A percentile compares a stretch with the other conserved stretches of the same genome.
Evolutionary conservation across 1,140 invertebrate genomes (phyloP).

Genomic region (Cotesia chilonis): DNA sequence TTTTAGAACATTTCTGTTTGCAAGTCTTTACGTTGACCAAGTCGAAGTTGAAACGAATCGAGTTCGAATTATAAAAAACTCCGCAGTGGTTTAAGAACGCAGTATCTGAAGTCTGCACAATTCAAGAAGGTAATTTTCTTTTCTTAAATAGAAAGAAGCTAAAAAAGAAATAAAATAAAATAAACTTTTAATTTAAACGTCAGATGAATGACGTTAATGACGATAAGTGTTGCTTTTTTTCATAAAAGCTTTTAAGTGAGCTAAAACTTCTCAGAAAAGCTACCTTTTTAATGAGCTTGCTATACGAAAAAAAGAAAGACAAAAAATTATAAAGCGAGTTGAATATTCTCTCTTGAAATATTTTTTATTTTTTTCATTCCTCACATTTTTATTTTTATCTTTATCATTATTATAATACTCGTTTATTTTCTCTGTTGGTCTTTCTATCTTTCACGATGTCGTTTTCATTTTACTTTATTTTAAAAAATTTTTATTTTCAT

Average conservation of each 20-base stretch:
- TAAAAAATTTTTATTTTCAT: no score
- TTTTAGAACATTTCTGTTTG: conserved; percentile 30
- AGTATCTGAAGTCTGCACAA: no score
- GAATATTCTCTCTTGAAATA: no score
- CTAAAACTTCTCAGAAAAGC: conserved; percentile 20
- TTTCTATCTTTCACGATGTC: no score
- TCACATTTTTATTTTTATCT: no score
- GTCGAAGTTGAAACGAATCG: conserved; percentile 20
- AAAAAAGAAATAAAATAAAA: background rate
- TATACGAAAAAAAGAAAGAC: no score
- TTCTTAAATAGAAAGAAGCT: background rate
- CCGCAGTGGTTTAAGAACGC: conserved; percentile 2
- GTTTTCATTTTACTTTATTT: no score
- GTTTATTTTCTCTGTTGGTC: no score
- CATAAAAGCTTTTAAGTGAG: conserved; percentile 11
- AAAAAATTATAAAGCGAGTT: no score
- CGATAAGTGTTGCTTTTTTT: conserved; percentile 34
- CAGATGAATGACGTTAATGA: conserved; percentile 34
- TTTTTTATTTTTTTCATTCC: no score
- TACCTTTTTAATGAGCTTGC: conserved; percentile 31
- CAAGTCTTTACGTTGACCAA: conserved; percentile 30
- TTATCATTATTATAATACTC: no score
- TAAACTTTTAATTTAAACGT: conserved; percentile 30
- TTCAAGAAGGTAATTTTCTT: background rate
- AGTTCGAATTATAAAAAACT: conserved; percentile 35